Evolutionary conservation across 2,888 invertebrate species (phyloP).

Genomic region (Spodoptera littoralis): DNA sequence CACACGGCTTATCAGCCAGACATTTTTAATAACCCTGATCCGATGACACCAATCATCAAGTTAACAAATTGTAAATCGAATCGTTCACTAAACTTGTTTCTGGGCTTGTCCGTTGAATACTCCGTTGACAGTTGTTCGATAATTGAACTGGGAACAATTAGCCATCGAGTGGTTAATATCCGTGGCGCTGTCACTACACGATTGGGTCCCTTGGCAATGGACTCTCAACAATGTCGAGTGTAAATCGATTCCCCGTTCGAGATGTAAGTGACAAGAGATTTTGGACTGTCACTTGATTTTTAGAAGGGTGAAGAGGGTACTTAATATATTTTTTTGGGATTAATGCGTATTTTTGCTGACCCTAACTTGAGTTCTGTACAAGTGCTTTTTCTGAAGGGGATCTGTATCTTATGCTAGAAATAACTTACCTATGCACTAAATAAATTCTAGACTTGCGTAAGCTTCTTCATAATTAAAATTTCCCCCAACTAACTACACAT

Average conservation of each 20-base stretch:
- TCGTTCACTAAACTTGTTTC: conserved; percentile 72
- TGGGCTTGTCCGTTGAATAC: conserved; percentile 67
- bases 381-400: too few relatives aligned
- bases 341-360: neutral
- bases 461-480: neutral
- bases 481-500: neutral
- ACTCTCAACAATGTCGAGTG: conserved; percentile 77
- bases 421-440: neutral
- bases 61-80: conserved; percentile 66
- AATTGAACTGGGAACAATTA: conserved; percentile 88
- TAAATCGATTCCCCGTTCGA: conserved; percentile 76
- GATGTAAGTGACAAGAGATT: conserved; percentile 63
- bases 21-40: conserved; percentile 28
- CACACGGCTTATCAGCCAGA: neutral
- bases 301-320: conserved; percentile 22
- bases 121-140: conserved; percentile 84
- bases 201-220: conserved; percentile 76
- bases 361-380: neutral
- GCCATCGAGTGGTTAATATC: conserved; percentile 86
- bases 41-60: conserved; percentile 47
- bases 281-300: conserved; percentile 52
- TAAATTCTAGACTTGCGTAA: neutral
- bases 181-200: conserved; percentile 80
- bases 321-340: conserved; percentile 1
- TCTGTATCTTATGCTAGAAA: neutral